phyloP scores from a whole-genome alignment of 2,888 invertebrate genomes.

The Minunthozetes semirufus region DNA sequence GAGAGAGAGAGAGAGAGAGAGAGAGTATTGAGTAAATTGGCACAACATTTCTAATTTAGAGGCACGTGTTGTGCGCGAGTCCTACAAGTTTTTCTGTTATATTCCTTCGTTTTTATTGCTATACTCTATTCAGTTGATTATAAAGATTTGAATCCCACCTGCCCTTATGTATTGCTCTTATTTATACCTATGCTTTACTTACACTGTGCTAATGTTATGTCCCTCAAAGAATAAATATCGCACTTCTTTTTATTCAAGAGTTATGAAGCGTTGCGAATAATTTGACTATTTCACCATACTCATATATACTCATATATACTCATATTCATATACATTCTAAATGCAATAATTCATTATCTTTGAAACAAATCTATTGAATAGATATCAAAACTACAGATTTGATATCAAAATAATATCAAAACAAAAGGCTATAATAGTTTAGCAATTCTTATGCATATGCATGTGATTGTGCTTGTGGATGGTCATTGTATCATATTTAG shows the following conservation, averaged over 20 bases:
- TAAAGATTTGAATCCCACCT: conserved; percentile 21
- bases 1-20: not conserved
- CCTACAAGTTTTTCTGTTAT: not conserved
- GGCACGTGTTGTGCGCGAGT: conserved; percentile 24
- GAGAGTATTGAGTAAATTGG: conserved; percentile 1
- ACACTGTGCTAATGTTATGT: not conserved
- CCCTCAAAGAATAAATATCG: not conserved
- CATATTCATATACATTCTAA: too few relatives aligned
- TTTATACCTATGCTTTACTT: not conserved
- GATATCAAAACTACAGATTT: too few relatives aligned
- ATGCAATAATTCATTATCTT: too few relatives aligned
- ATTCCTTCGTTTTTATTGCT: not conserved
- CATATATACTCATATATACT: too few relatives aligned
- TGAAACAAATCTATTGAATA: too few relatives aligned
- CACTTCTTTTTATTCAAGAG: not conserved
- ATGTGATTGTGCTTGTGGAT: too few relatives aligned
- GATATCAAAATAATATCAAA: too few relatives aligned
- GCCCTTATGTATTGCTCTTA: not conserved
- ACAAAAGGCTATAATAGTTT: too few relatives aligned
- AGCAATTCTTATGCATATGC: too few relatives aligned
- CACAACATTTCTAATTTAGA: not conserved
- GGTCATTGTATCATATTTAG: not conserved
- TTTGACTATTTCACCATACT: too few relatives aligned
- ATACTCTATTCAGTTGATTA: not conserved
- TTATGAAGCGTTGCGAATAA: not conserved